These are phyloP conservation scores for Microcebus griseorufus DNA, from an alignment of 2,113 vertebrate genomes.

Conservation along the genomic window DNA sequence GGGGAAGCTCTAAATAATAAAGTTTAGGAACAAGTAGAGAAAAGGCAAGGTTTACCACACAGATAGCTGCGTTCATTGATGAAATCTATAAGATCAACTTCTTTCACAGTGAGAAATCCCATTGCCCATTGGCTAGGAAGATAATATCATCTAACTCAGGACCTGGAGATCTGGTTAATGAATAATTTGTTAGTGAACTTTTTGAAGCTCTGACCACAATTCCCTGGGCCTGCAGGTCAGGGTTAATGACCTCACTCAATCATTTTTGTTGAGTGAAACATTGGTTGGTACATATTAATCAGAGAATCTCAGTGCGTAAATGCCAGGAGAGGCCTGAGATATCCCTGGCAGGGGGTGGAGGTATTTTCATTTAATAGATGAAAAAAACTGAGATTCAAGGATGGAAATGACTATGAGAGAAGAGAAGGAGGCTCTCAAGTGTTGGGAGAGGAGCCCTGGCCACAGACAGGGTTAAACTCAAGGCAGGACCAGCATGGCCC, in stretches of 20 bases:
- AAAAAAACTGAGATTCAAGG: neutral
- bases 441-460: neutral
- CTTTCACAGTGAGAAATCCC: neutral
- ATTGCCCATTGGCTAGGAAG: neutral
- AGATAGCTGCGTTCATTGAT: neutral
- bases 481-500: neutral
- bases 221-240: neutral
- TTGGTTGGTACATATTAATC: slow-evolving; percentile 31
- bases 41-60: neutral
- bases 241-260: neutral
- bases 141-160: neutral
- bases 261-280: slow-evolving; percentile 26
- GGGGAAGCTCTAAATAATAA: neutral
- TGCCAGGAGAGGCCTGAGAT: neutral
- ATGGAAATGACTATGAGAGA: neutral
- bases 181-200: slow-evolving; percentile 30
- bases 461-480: neutral
- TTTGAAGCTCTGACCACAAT: neutral
- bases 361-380: neutral
- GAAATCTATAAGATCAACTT: neutral
- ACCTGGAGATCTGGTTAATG: slow-evolving; percentile 8
- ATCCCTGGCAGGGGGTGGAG: neutral
- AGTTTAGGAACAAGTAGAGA: neutral
- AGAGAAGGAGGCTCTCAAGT: neutral
- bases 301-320: neutral